A percentile compares a stretch with the other conserved stretches of the same genome.
These are phyloP conservation scores for Lycorma delicatula DNA, from an alignment of 1,140 invertebrate genomes.

Conservation along the genomic window DNA sequence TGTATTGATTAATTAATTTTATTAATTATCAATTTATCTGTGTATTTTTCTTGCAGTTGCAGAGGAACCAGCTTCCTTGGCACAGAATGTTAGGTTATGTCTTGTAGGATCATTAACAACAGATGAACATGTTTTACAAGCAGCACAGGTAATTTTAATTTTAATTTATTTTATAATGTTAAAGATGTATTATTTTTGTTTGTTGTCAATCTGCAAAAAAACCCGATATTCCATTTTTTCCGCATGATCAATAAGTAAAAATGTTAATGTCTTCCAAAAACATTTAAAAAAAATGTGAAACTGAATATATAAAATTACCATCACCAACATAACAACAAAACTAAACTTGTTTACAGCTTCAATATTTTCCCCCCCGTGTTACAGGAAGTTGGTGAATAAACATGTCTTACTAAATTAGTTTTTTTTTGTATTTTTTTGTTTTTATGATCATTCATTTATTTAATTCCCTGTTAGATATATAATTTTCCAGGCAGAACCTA, in stretches of 20 bases:
- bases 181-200: neutral
- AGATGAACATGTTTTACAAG: conserved; percentile 16
- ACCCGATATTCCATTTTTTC: neutral
- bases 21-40: neutral
- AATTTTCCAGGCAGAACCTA: no score
- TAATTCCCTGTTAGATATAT: no score
- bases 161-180: neutral
- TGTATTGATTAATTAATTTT: neutral
- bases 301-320: no score
- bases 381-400: no score
- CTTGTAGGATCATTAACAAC: conserved; percentile 10
- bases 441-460: no score
- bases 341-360: no score
- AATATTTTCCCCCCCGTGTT: no score
- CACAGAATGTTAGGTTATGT: conserved; percentile 11
- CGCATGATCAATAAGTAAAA: no score
- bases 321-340: neutral
- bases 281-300: no score
- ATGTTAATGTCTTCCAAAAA: no score
- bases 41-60: neutral
- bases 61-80: neutral
- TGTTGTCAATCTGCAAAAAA: neutral
- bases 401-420: no score
- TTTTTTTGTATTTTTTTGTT: no score
- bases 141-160: conserved; percentile 13